Evolutionary conservation across 2,888 invertebrate species (phyloP), one percentile per base, ranked within the genome.

Genomic region (Ceriagrion tenellum): DNA sequence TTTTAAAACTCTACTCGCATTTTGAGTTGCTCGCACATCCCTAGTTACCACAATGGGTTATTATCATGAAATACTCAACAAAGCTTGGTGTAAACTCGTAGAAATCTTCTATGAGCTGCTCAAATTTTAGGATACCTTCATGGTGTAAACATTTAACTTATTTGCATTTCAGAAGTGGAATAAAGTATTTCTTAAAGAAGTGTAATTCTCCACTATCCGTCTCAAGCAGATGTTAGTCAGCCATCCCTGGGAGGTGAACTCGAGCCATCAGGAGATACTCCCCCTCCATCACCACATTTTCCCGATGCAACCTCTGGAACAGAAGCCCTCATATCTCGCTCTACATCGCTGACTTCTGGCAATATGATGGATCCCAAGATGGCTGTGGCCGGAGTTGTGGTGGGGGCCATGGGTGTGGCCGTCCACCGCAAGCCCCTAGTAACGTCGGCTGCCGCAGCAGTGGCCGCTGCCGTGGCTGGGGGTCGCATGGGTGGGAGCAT

Each of bases 211-310:
- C 3, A 10, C 30, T 35, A 35, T 95, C 47, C 88, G 95, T 95
- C n/a, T 95, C 88, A 96, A 96, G 30, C 96, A 98, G 98, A 98
- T 96, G 97, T 98, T 6, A 98, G 98, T 96, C 98, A 98, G 96
- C 98, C 98, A 0, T 98, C 98, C 0, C 97, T 98, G 95, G 98
- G 98, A 95, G 97, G 98, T 13, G 98, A 93, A n/a, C 63, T 93
- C 47, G 93, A 93, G 93, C 88, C 95, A 56, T 63, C 69, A 6
- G 96, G 97, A 95, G 97, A 97, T 95, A 98, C 98, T 90, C 98
- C 98, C 10, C 98, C 98, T 20, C 97, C 97, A 56, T 98, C 98
- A 69, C 98, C 98, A 8, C 97, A 98, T 97, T 98, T 97, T 96
- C 97, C 97, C 0, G 97, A 97, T 10, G 97, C 97, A 47, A 6